Evolutionary conservation across 2,888 invertebrate species (phyloP), one percentile per base, ranked within the genome.

Genomic region (Pachymerium ferrugineum): DNA sequence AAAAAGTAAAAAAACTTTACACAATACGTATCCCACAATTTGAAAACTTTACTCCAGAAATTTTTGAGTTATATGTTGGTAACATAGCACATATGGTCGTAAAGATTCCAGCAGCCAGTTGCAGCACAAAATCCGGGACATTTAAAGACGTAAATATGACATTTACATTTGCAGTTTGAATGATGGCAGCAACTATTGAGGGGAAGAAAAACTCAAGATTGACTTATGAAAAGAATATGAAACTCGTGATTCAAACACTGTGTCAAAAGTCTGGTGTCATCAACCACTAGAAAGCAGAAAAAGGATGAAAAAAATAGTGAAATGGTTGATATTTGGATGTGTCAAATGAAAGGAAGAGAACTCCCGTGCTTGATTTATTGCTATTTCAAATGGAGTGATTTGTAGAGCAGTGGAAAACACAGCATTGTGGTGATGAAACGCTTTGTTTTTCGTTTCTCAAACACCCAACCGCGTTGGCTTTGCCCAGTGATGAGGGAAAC

Each of bases 401-500:
- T 62, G 62, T 62, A 28, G 62, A 28, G 62, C 62, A 62, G 28
- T 62, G 62, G 28, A 62, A 62, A 62, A 25, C 62, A 62, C 62
- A 62, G 62, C 28, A 62, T 62, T 62, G 62, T 28, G 62, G 62
- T 62, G 62, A 62, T 62, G 62, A 62, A 62, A 62, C 62, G 62
- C 62, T 62, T 62, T 62, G 62, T 62, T 62, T 62, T 62, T 22
- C 28, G 14, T 62, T 62, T 22, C 62, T 62, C 62, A 22, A 62
- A 28, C 28, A 62, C 62, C 62, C 62, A 62, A 62, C 62, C 62
- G 62, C 62, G 62, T 62, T 62, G 62, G 25, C 28, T 62, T 62
- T 25, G 62, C 28, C 62, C 62, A 3, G 28, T 62, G 62, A 62
- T 62, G 62, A 62, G n/a, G 62, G 62, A 62, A 54, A 62, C 22